Percentiles rank a stretch among this genome's conserved stretches.
Evolutionary conservation across 2,888 invertebrate genomes (phyloP).

Genomic region (Argyra leucocephala): DNA sequence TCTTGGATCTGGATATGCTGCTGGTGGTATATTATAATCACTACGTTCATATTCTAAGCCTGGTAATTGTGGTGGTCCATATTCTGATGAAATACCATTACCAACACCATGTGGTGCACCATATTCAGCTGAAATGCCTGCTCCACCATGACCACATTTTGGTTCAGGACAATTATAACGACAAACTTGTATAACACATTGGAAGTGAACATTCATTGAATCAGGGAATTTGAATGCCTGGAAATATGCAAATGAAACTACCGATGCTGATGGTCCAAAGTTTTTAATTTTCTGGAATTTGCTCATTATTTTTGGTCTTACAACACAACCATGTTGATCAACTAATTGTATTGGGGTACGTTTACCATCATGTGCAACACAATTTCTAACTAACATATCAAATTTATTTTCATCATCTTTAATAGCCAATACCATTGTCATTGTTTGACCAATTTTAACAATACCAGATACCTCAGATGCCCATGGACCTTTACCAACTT

Average conservation of each 20-base stretch:
- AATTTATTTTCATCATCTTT: conserved; percentile 94
- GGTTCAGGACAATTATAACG: conserved; percentile 88
- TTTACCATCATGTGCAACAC: conserved; percentile 90
- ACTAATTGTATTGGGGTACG: conserved; percentile 86
- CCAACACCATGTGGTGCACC: conserved; percentile 50
- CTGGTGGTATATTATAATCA: conserved; percentile 71
- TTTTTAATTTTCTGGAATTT: conserved; percentile 94
- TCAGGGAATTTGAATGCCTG: conserved; percentile 95
- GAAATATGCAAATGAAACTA: conserved; percentile 91
- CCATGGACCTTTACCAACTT: conserved; percentile 93
- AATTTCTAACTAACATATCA: conserved; percentile 88
- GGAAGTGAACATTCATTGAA: conserved; percentile 95
- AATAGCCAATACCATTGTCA: conserved; percentile 93
- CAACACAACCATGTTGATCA: conserved; percentile 87
- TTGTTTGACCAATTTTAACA: conserved; percentile 90
- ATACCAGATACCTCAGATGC: conserved; percentile 94
- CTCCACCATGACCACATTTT: conserved; percentile 62
- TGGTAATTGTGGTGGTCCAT: conserved; percentile 43
- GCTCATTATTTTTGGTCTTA: conserved; percentile 88
- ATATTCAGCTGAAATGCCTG: conserved; percentile 56
- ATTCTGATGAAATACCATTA: conserved; percentile 58
- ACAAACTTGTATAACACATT: conserved; percentile 91
- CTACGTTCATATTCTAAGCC: conserved; percentile 40
- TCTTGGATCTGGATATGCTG: conserved; percentile 77
- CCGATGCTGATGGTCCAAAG: conserved; percentile 87